Evolutionary conservation across 2,888 invertebrate genomes (phyloP).

Genomic region (Nomada ruficornis): DNA sequence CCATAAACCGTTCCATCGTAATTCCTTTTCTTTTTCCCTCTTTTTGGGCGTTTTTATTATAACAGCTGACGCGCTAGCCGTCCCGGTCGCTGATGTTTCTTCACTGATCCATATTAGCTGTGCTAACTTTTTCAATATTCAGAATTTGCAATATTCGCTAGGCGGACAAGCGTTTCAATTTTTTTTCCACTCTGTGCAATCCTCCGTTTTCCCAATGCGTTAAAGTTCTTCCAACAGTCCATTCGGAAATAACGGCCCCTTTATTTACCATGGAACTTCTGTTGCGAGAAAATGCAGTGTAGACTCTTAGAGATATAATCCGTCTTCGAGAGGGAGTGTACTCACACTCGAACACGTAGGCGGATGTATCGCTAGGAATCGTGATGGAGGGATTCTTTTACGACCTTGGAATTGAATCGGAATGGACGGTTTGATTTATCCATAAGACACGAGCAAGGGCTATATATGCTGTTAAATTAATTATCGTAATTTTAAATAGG

Average conservation of each 20-base stretch:
- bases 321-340: constrained; percentile 42
- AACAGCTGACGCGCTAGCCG: constrained; percentile 28
- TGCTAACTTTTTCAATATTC: constrained; percentile 44
- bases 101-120: constrained; percentile 28
- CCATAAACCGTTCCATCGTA: constrained; percentile 17
- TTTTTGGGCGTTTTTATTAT: constrained; percentile 5
- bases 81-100: constrained; percentile 11
- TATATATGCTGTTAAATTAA: too few species aligned
- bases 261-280: constrained; percentile 12
- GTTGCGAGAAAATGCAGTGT: constrained; percentile 3
- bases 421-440: neutral
- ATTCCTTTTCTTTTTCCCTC: neutral
- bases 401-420: constrained; percentile 28
- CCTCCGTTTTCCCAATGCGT: constrained; percentile 5
- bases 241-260: neutral
- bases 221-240: too few species aligned
- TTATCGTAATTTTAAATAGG: neutral
- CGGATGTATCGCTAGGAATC: constrained; percentile 23
- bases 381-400: constrained; percentile 25
- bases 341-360: constrained; percentile 43
- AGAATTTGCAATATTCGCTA: neutral
- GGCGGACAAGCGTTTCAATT: neutral
- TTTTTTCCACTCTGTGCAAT: neutral
- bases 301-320: constrained; percentile 32
- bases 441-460: neutral